Evolutionary conservation across 2,113 vertebrate genomes (phyloP), one percentile per base, ranked within the genome.

Genomic region (Dinomys branickii): DNA sequence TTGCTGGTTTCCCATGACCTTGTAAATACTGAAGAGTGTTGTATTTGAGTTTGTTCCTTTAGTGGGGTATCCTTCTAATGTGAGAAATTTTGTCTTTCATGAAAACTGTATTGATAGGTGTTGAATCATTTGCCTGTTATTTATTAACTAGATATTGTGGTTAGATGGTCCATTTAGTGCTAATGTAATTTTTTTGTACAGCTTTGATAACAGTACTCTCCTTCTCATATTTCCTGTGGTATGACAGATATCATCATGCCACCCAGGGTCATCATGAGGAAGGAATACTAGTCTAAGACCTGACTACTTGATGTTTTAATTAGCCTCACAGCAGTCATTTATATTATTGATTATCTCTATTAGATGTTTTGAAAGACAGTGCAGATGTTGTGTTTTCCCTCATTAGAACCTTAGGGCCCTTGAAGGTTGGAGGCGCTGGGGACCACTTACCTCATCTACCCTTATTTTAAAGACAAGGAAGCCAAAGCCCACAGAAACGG

Each of bases 381-480:
- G 44, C n/a, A 93, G 38, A 17, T 85, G 77, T n/a, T 58, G 65
- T 54, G 26, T 33, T 33, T 13, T 96, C n/a, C 89, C 44, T 96
- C 82, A 58, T 38, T 77, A 30, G 14, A 69, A 9, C 22, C 28
- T 56, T 71, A 47, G 56, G 56, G 14, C 28, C 28, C 1, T 81
- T 87, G 24, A 61, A 91, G 56, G 88, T 75, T 87, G 88, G 9
- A 44, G 67, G 44, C 78, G 11, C 50, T 75, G 20, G 50, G 71
- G 85, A 73, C 10, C 35, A 35, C 22, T 35, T 63, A 63, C 24
- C 71, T 71, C 33, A 22, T 85, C 69, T 12, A 54, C 50, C 26
- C 19, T 93, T 63, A 61, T 61, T 61, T 97, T 93, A 92, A 65
- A 59, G 65, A 90, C 28, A 63, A 85, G 63, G 73, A 97, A 80